Evolutionary conservation across 2,113 vertebrate species (phyloP).

Genomic region (Oreotrochilus melanogaster): DNA sequence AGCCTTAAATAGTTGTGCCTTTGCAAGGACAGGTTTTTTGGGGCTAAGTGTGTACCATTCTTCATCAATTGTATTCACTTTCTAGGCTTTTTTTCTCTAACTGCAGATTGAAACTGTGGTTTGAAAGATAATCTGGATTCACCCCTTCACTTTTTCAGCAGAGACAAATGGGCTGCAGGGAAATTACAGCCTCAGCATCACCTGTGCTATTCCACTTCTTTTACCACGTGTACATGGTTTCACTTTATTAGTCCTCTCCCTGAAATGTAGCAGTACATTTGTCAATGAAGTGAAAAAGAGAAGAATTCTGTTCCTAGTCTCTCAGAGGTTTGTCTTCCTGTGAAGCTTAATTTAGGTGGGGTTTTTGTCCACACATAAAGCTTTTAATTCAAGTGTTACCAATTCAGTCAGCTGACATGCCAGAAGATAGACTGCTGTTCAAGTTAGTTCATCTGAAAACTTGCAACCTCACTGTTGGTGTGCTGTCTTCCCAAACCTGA

Average conservation of each 20-base stretch:
- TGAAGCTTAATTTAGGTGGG: not conserved
- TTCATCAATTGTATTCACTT: not conserved
- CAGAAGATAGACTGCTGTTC: not conserved
- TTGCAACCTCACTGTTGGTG: not conserved
- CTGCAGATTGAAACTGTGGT: not conserved
- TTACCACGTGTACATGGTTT: not conserved
- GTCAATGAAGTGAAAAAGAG: not conserved
- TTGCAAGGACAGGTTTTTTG: not conserved
- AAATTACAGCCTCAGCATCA: not conserved
- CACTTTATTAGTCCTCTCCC: not conserved
- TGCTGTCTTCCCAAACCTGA: not conserved
- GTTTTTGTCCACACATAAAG: not conserved
- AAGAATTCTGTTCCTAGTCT: not conserved
- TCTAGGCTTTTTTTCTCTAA: not conserved
- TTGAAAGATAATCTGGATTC: slow-evolving; percentile 25
- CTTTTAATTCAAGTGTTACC: not conserved
- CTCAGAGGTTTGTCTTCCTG: not conserved
- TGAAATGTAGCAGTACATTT: not conserved
- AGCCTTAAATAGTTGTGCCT: not conserved
- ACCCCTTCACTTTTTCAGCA: not conserved
- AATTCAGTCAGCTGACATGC: not conserved
- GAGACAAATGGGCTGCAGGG: not conserved
- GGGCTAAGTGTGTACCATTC: not conserved
- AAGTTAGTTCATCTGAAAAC: not conserved
- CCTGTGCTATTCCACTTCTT: slow-evolving; percentile 24